phyloP scores from a whole-genome alignment of 1,140 invertebrate species.

The Eubasilissa regina region DNA sequence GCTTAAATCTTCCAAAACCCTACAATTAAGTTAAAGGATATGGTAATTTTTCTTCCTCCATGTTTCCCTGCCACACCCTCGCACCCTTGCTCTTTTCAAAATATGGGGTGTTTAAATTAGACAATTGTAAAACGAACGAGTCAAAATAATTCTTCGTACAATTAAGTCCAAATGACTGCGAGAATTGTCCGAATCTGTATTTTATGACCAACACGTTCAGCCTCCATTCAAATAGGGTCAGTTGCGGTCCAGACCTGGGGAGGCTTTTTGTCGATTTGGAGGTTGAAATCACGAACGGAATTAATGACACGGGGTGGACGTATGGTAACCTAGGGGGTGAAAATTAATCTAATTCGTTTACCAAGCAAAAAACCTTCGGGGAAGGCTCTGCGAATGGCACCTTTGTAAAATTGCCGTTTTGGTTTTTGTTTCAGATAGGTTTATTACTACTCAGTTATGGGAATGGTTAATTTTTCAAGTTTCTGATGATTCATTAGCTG shows the following conservation, averaged over 20 bases:
- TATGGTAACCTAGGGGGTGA: constrained; percentile 42
- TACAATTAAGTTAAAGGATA: no score
- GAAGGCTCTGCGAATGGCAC: constrained; percentile 39
- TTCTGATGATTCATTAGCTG: constrained; percentile 25
- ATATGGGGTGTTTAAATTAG: constrained; percentile 23
- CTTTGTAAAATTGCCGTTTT: background rate
- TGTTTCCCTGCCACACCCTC: background rate
- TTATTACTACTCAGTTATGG: constrained; percentile 12
- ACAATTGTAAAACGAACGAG: constrained; percentile 34
- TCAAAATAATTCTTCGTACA: constrained; percentile 24
- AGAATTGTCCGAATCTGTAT: constrained; percentile 42
- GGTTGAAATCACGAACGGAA: constrained; percentile 45
- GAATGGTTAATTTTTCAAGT: constrained; percentile 21
- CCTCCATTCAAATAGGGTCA: constrained; percentile 29
- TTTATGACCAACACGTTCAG: constrained; percentile 38
- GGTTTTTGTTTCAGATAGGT: constrained; percentile 30
- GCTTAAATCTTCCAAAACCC: no score
- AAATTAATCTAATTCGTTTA: constrained; percentile 46
- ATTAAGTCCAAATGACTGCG: constrained; percentile 38
- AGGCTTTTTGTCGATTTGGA: constrained; percentile 44
- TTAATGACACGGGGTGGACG: constrained; percentile 45
- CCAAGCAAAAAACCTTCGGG: constrained; percentile 35
- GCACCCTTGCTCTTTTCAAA: background rate
- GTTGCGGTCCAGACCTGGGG: background rate
- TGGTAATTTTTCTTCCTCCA: no score